These are phyloP conservation scores for Tragelaphus scriptus DNA, from an alignment of 2,113 vertebrate species.

Conservation along the genomic window DNA sequence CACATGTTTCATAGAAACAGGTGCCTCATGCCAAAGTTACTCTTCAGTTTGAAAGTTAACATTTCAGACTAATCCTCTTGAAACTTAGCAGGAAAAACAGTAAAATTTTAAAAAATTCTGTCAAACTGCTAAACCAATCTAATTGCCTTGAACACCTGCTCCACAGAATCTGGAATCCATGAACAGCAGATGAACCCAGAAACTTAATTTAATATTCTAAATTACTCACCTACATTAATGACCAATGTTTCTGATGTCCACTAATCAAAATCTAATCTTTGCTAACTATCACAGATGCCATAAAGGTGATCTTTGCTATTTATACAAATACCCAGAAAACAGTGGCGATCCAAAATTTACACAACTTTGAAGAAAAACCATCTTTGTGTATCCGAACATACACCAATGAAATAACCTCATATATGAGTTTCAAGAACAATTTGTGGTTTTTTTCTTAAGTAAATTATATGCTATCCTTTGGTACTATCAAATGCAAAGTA, in stretches of 20 bases:
- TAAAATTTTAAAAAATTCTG: not conserved
- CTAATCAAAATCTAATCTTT: conserved; percentile 33
- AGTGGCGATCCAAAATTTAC: not conserved
- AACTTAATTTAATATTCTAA: conserved; percentile 1
- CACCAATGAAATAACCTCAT: conserved; percentile 24
- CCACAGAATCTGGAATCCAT: conserved; percentile 25
- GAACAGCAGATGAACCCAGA: conserved; percentile 17
- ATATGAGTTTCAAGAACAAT: not conserved
- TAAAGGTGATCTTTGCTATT: not conserved
- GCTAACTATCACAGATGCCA: conserved; percentile 5
- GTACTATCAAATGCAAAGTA: conserved; percentile 25
- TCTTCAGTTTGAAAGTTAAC: conserved; percentile 18
- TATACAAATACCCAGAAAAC: not conserved
- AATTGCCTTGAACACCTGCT: not conserved
- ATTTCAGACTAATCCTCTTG: not conserved
- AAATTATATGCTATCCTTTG: not conserved
- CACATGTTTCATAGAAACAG: not conserved
- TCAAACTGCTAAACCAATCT: conserved; percentile 3
- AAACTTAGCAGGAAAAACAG: conserved; percentile 20
- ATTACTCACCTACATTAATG: not conserved
- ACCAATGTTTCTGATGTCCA: not conserved
- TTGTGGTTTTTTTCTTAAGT: not conserved
- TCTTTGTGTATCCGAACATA: conserved; percentile 1
- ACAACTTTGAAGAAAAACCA: not conserved
- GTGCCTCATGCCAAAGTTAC: not conserved